Percentiles rank a stretch among this genome's conserved stretches.
Conservation (phyloP, 1,140 invertebrate genomes). For the Phymorhynchus buccinoides region DNA sequence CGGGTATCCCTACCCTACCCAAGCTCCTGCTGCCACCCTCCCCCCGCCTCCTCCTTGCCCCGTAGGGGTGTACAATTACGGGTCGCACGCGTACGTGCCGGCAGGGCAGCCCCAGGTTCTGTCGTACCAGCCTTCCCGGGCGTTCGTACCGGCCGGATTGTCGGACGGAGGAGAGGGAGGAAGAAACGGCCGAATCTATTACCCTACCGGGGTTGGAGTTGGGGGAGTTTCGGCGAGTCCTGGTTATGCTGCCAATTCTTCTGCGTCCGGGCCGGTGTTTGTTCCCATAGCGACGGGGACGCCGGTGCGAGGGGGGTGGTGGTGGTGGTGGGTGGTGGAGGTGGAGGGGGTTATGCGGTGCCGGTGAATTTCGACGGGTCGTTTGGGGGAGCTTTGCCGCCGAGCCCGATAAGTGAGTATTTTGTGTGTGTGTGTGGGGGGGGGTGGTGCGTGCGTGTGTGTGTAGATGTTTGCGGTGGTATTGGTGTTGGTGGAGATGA, state of each 20-base stretch:
- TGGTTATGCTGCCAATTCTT: no score
- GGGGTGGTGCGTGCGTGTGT: background rate
- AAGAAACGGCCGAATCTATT: conserved; percentile 55
- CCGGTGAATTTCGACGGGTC: conserved; percentile 47
- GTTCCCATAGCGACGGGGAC: conserved; percentile 58
- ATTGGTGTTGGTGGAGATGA: background rate
- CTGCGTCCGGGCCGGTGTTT: conserved; percentile 42
- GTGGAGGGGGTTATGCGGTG: conserved; percentile 23
- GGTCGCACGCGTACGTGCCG: conserved; percentile 42
- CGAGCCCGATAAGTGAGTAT: conserved; percentile 61
- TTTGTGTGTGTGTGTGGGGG: conserved; percentile 3
- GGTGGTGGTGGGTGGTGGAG: background rate
- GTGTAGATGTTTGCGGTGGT: background rate
- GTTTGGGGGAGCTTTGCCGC: conserved; percentile 49
- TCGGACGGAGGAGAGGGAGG: conserved; percentile 46
- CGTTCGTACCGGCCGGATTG: conserved; percentile 50
- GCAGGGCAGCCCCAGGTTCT: conserved; percentile 52
- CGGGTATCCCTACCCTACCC: background rate
- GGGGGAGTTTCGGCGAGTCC: conserved; percentile 42
- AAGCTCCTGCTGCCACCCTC: background rate
- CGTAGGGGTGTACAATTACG: conserved; percentile 39
- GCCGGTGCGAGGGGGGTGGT: conserved; percentile 46
- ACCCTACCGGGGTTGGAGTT: conserved; percentile 40
- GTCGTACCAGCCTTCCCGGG: conserved; percentile 46
- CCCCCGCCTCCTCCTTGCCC: background rate